Evolutionary conservation across 1,140 invertebrate species (phyloP).

Genomic region (Potamilus streckersoni): DNA sequence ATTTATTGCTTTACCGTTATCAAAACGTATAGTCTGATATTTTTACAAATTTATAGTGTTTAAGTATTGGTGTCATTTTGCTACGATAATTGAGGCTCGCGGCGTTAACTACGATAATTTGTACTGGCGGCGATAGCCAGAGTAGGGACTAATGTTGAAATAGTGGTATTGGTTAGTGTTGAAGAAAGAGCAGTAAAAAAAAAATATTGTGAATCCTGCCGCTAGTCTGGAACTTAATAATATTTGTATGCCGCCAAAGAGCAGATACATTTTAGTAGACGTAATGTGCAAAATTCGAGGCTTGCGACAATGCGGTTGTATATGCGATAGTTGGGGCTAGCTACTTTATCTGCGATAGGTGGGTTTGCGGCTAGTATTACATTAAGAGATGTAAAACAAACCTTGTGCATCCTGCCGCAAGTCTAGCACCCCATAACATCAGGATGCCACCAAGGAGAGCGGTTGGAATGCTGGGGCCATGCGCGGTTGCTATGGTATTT

Average conservation of each 20-base stretch:
- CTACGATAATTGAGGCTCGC: too few relatives aligned
- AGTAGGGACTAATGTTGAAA: neutral
- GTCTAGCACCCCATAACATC: constrained; percentile 48
- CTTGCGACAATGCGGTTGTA: too few relatives aligned
- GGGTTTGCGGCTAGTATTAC: neutral
- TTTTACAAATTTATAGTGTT: too few relatives aligned
- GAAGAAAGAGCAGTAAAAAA: neutral
- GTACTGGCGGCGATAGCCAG: neutral
- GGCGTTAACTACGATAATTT: too few relatives aligned
- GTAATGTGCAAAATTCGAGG: too few relatives aligned
- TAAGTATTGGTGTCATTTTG: too few relatives aligned
- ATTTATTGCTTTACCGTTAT: too few relatives aligned
- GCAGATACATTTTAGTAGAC: too few relatives aligned
- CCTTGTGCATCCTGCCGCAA: constrained; percentile 55
- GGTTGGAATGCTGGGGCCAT: constrained; percentile 34
- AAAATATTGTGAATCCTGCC: constrained; percentile 51
- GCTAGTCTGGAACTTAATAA: constrained; percentile 47
- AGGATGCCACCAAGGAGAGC: constrained; percentile 45
- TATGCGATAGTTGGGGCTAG: too few relatives aligned
- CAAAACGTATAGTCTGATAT: too few relatives aligned
- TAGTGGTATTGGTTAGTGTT: neutral
- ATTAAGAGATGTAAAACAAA: constrained; percentile 1
- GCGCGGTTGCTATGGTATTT: constrained; percentile 25
- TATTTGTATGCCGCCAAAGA: constrained; percentile 48
- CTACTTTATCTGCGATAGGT: neutral